Conservation (phyloP, 2,797 vertebrate species). For the Sebastes trivittatus region DNA sequence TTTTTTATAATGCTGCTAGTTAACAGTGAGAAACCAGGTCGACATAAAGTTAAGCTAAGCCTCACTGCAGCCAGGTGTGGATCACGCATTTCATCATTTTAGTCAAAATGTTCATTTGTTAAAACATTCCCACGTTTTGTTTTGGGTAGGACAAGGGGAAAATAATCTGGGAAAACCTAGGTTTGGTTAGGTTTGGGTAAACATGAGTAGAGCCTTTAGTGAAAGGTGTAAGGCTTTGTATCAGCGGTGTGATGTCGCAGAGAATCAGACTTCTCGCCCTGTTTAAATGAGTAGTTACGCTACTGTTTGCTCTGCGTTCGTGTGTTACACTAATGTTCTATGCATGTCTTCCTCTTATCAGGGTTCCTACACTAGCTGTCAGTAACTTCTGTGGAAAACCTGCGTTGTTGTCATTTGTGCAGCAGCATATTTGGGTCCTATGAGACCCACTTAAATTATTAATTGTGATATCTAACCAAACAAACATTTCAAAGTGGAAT, state of each 20-base stretch:
- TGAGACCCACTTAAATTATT: not conserved
- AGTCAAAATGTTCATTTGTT: not conserved
- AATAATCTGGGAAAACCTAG: not conserved
- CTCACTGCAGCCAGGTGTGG: slow-evolving; percentile 18
- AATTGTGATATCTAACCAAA: not conserved
- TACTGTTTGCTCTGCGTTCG: slow-evolving; percentile 29
- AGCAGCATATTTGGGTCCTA: not conserved
- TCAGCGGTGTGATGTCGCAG: slow-evolving; percentile 33
- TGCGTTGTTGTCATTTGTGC: not conserved
- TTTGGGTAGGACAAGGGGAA: slow-evolving; percentile 10
- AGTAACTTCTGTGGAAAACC: not conserved
- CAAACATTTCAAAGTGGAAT: not conserved
- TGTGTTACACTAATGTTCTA: slow-evolving; percentile 72
- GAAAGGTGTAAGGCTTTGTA: slow-evolving; percentile 8
- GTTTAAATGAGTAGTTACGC: slow-evolving; percentile 7
- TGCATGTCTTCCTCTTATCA: slow-evolving; percentile 82
- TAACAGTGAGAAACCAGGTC: not conserved
- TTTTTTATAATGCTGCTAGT: slow-evolving; percentile 18
- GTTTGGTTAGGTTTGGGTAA: slow-evolving; percentile 5
- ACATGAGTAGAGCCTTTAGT: slow-evolving; percentile 20
- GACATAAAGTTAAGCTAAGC: not conserved
- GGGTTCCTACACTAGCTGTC: slow-evolving; percentile 39
- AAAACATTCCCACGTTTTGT: slow-evolving; percentile 4
- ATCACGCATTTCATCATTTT: slow-evolving; percentile 4
- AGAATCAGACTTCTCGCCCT: slow-evolving; percentile 17